phyloP scores from a whole-genome alignment of 2,888 invertebrate genomes.

The Arge pagana region DNA sequence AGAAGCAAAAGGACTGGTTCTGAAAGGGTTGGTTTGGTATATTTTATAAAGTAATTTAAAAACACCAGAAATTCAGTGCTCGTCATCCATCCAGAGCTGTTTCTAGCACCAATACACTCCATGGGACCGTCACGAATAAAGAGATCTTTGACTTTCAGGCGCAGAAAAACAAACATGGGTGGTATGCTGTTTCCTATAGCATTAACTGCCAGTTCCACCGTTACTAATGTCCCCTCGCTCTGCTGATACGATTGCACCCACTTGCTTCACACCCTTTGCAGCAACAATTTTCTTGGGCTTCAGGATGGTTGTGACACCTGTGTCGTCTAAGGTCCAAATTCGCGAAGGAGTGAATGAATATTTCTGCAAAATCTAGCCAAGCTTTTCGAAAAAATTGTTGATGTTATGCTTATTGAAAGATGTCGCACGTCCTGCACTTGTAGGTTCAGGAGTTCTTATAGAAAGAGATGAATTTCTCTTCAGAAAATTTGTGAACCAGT shows the following conservation, averaged over 20 bases:
- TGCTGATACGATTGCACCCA: slow-evolving; percentile 19
- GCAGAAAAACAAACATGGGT: slow-evolving; percentile 43
- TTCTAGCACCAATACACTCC: slow-evolving; percentile 45
- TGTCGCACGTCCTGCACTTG: slow-evolving; percentile 13
- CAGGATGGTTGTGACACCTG: slow-evolving; percentile 6
- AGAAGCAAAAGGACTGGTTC: slow-evolving; percentile 31
- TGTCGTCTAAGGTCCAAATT: slow-evolving; percentile 27
- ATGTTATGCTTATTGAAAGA: slow-evolving; percentile 25
- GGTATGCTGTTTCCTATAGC: slow-evolving; percentile 35
- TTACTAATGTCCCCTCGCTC: slow-evolving; percentile 31
- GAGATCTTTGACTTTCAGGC: slow-evolving; percentile 33
- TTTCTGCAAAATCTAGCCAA: slow-evolving; percentile 17
- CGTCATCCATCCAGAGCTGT: slow-evolving; percentile 46
- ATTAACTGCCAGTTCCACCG: slow-evolving; percentile 31
- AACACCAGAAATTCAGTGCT: slow-evolving; percentile 38
- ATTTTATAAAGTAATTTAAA: slow-evolving; percentile 44
- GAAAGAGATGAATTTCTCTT: slow-evolving; percentile 27
- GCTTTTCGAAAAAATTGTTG: slow-evolving; percentile 18
- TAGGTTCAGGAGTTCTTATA: slow-evolving; percentile 24
- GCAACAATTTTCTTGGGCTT: slow-evolving; percentile 7
- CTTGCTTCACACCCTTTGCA: slow-evolving; percentile 11
- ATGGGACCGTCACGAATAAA: slow-evolving; percentile 39
- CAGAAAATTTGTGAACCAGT: slow-evolving; percentile 21
- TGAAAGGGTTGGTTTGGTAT: slow-evolving; percentile 29
- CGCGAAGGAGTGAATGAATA: slow-evolving; percentile 18